These are phyloP conservation scores for Phragmatobia fuliginosa DNA, from an alignment of 2,888 invertebrate species.

Conservation along the genomic window DNA sequence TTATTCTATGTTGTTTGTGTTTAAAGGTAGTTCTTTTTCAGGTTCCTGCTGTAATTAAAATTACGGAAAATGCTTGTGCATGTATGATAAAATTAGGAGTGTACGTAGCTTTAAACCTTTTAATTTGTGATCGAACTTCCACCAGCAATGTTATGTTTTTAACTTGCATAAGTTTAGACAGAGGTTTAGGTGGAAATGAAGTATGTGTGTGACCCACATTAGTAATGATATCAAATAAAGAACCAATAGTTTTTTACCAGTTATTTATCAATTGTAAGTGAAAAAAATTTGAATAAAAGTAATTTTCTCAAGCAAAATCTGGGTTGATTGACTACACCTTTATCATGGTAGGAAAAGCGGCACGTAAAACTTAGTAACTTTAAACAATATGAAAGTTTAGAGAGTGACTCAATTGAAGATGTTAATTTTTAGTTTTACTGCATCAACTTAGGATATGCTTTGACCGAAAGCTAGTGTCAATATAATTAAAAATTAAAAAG, in stretches of 20 bases:
- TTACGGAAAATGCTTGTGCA: neutral
- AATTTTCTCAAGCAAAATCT: no score
- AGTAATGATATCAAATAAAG: neutral
- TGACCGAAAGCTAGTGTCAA: neutral
- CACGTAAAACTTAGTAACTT: no score
- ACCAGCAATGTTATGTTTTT: neutral
- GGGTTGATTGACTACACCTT: no score
- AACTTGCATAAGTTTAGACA: neutral
- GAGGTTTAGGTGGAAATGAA: neutral
- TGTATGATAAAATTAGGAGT: neutral
- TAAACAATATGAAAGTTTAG: neutral
- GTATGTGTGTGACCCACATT: neutral
- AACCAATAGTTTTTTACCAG: no score
- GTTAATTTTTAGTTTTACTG: neutral
- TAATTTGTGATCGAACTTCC: neutral
- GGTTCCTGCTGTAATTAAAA: neutral
- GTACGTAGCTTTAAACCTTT: neutral
- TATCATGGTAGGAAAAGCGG: no score
- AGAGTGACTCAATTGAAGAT: neutral
- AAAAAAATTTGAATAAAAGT: neutral
- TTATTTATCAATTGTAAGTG: neutral
- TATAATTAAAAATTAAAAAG: neutral
- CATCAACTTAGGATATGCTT: neutral
- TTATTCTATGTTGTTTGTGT: conserved; percentile 15
- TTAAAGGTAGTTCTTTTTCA: conserved; percentile 15